Percentiles rank a stretch among this genome's conserved stretches.
These are phyloP conservation scores for Sinella curviseta DNA, from an alignment of 1,140 invertebrate species.

Conservation along the genomic window DNA sequence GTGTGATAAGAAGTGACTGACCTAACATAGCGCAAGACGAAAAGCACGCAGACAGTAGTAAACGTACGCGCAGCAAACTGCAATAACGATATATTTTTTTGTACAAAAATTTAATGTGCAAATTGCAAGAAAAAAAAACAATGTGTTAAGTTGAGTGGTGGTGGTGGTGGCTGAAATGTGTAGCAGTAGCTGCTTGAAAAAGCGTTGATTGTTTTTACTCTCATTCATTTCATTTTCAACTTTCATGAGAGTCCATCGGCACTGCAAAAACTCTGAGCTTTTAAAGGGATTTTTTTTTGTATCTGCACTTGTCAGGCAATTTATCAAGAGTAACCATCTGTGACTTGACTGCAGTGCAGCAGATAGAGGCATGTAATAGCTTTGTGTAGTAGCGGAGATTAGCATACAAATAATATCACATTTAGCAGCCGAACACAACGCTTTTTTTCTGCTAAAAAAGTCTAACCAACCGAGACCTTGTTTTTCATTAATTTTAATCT, in stretches of 20 bases:
- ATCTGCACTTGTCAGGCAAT: too few relatives aligned
- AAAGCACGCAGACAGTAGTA: too few relatives aligned
- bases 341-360: too few relatives aligned
- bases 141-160: background rate
- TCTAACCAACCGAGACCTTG: constrained; percentile 4
- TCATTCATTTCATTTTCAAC: background rate
- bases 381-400: background rate
- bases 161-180: too few relatives aligned
- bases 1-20: constrained; percentile 6
- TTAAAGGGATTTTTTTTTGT: too few relatives aligned
- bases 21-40: too few relatives aligned
- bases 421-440: too few relatives aligned
- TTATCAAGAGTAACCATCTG: constrained; percentile 13
- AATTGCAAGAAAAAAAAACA: background rate
- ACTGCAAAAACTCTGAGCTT: too few relatives aligned
- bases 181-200: too few relatives aligned
- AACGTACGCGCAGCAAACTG: too few relatives aligned
- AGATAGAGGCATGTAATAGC: background rate
- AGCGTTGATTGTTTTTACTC: background rate
- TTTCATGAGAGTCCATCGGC: too few relatives aligned
- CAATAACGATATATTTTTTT: background rate
- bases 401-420: background rate
- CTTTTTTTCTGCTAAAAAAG: background rate
- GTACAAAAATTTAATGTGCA: too few relatives aligned
- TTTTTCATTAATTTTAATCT: constrained; percentile 11